Base-by-base conservation (phyloP, 2,888 invertebrate genomes). In the Melanostoma mellinum region DNA sequence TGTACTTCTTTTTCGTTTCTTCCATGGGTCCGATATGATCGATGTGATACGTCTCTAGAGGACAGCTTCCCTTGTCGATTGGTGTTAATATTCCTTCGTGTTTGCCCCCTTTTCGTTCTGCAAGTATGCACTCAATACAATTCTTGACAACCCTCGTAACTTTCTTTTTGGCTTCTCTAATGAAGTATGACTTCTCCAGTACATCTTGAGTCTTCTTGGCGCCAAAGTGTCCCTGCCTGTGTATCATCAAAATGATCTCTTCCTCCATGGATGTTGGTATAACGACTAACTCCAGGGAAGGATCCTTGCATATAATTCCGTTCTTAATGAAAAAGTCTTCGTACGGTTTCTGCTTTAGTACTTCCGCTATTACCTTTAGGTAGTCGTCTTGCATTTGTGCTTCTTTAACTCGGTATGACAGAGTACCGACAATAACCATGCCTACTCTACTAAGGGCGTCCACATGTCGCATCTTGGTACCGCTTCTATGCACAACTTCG, bases 11-110 rank as follows among this genome's bases (percentile, higher is more conserved):
- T 20, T 20, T 20, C 20, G 20, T 20, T 20, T 20, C 20, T 20
- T 86, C 3, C 90, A 90, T 46, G 88, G 74, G 74, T 91, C 91
- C 0, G 88, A 87, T 3, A 91, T 88, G 8, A 91, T 85, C 4
- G 87, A 73, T 80, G 3, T 88, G 88, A 20, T 20, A 48, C 2
- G 30, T 75, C 72, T 6, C 75, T 75, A 58, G 79, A 71, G 20
- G 67, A 6, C 2, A 55, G 72, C 46, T 38, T 78, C 75, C 10
- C 35, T 73, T 38, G 58, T 55, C n/a, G 90, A 58, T 68, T 88
- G 88, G 0, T 87, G 6, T 9, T 58, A 9, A 90, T 3, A 0
- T 87, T 87, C 46, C 90, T 89, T 35, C 86, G 86, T 2, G 86
- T 69, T 0, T 86, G 80, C 3, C 87, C 87, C 4, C 84, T 85